Conservation (phyloP, 2,888 invertebrate species). For the Mechanitis mazaeus region DNA sequence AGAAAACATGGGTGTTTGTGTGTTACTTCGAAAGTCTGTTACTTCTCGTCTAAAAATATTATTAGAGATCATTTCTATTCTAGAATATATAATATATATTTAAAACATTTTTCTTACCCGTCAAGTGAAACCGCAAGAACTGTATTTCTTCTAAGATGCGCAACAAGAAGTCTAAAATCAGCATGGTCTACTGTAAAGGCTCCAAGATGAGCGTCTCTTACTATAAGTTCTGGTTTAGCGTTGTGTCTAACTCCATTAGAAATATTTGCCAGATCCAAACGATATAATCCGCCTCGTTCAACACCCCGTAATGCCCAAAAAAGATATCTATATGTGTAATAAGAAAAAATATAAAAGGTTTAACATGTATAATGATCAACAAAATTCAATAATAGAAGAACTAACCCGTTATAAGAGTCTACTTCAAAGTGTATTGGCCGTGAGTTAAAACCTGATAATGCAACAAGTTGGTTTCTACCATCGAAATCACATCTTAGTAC, state of each 20-base stretch:
- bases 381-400: slow-evolving; percentile 35
- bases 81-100: background rate
- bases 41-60: slow-evolving; percentile 77
- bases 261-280: slow-evolving; percentile 85
- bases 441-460: slow-evolving; percentile 81
- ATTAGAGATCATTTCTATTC: background rate
- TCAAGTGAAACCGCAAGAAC: slow-evolving; percentile 88
- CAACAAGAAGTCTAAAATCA: slow-evolving; percentile 86
- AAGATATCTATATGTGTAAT: slow-evolving; percentile 77
- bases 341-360: background rate
- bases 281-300: slow-evolving; percentile 81
- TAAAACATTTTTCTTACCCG: slow-evolving; percentile 72
- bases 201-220: slow-evolving; percentile 81
- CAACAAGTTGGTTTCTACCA: slow-evolving; percentile 82
- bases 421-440: slow-evolving; percentile 89
- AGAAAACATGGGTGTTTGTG: slow-evolving; percentile 84
- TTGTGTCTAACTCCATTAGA: slow-evolving; percentile 85
- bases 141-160: slow-evolving; percentile 84
- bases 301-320: slow-evolving; percentile 83
- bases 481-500: slow-evolving; percentile 86
- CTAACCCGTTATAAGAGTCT: slow-evolving; percentile 92
- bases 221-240: slow-evolving; percentile 79
- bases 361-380: slow-evolving; percentile 2
- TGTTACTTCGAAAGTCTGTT: slow-evolving; percentile 83
- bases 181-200: slow-evolving; percentile 90